A percentile compares a stretch with the other conserved stretches of the same genome.
Conservation (phyloP, 2,797 vertebrate genomes). For the Dromococcyx pavoninus region DNA sequence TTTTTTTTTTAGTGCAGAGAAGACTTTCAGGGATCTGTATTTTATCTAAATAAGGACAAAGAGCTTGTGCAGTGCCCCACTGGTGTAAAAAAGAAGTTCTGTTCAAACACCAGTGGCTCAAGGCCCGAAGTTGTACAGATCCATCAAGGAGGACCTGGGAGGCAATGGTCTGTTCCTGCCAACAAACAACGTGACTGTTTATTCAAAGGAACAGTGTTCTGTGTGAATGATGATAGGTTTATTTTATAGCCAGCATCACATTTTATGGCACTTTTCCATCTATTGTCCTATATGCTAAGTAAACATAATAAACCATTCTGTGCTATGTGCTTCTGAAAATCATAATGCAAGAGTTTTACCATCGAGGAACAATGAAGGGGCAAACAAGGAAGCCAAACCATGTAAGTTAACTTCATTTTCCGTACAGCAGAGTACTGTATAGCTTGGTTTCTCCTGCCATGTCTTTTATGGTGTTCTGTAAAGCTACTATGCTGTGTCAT, state of each 20-base stretch:
- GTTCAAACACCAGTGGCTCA: background rate
- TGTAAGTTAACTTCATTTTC: slow-evolving; percentile 36
- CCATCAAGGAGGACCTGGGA: background rate
- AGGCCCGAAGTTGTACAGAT: slow-evolving; percentile 4
- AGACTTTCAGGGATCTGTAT: slow-evolving; percentile 18
- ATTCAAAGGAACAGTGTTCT: slow-evolving; percentile 6
- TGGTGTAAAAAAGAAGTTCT: slow-evolving; percentile 26
- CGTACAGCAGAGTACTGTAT: background rate
- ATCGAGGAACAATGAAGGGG: slow-evolving; percentile 50
- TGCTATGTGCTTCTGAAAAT: slow-evolving; percentile 60
- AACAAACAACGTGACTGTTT: slow-evolving; percentile 28
- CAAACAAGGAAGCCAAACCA: slow-evolving; percentile 31
- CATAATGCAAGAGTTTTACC: background rate
- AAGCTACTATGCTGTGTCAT: background rate
- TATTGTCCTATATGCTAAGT: slow-evolving; percentile 65
- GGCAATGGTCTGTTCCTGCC: background rate
- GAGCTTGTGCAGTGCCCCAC: background rate
- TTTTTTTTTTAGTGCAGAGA: background rate
- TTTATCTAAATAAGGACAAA: slow-evolving; percentile 63
- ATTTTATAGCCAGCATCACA: slow-evolving; percentile 53
- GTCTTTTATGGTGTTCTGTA: background rate
- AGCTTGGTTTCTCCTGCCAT: slow-evolving; percentile 4
- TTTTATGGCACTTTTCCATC: slow-evolving; percentile 58
- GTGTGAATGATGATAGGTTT: slow-evolving; percentile 32
- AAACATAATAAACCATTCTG: slow-evolving; percentile 54